Base-by-base conservation (phyloP, 1,140 invertebrate species). In the Cryptotermes secundus region DNA sequence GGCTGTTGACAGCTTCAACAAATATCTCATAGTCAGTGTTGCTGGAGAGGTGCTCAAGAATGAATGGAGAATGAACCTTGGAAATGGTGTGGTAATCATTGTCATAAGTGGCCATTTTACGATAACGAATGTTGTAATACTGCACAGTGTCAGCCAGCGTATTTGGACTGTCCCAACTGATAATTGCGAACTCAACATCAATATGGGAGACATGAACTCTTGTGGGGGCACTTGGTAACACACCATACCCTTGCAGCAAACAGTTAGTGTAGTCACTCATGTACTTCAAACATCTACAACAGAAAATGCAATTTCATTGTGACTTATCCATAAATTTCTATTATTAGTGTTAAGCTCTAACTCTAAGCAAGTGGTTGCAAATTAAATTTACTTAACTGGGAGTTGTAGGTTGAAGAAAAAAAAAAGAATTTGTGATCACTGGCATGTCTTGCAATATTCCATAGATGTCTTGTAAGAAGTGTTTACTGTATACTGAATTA, bases 1-100 rank as follows among this genome's bases (percentile, higher is more conserved):
- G 95, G 6, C 92, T 92, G 89, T 97, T 97, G 35, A 94, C 92
- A n/a, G 95, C 95, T 87, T 95, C 93, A 31, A 96, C 93, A 87
- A 93, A 96, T 84, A 96, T 94, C 88, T 97, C 96, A 88, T 97
- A 96, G 86, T 95, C 92, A 2, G 93, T 93, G 87, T 94, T 93
- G 12, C 94, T 92, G 86, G 94, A 92, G 35, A 97, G 90, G 86
- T 93, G 92, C 89, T 96, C 95, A 84, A 96, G 88, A 84, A 97
- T 93, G 87, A 92, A 94, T 12, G 96, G 95, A 42, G 94, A 93
- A 86, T 92, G 92, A 34, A 93, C 89, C 87, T 85, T 84, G 35
- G 83, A 22, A 79, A 86, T 86, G 34, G 82, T 86, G 85, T 87
- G 86, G 83, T 89, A 89, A 24, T 91, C 90, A 79, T 89, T 87